phyloP scores from a whole-genome alignment of 2,113 vertebrate genomes.

The Saccopteryx leptura region DNA sequence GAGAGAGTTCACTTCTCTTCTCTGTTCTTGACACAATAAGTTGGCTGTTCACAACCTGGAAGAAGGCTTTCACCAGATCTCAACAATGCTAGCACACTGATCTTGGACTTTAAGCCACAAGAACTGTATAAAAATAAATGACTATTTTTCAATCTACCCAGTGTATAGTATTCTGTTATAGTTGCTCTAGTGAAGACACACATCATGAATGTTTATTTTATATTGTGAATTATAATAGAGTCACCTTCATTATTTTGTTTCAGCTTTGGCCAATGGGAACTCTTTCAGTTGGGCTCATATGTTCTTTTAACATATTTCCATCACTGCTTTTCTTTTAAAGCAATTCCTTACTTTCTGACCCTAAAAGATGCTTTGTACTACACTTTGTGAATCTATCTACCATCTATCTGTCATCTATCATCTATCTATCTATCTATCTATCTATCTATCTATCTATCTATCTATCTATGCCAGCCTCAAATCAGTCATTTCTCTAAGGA shows the following conservation, averaged over 20 bases:
- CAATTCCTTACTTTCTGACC: neutral
- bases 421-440: too few relatives aligned
- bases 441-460: too few relatives aligned
- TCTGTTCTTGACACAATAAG: neutral
- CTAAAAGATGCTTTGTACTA: neutral
- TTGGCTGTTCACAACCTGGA: rapidly evolving
- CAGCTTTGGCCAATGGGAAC: rapidly evolving
- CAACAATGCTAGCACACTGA: rapidly evolving
- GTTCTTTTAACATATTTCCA: too few relatives aligned
- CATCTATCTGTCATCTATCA: too few relatives aligned
- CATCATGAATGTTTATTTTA: neutral
- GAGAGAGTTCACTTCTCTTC: too few relatives aligned
- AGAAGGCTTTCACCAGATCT: neutral
- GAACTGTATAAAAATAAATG: neutral
- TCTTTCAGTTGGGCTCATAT: neutral
- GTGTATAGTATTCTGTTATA: rapidly evolving
- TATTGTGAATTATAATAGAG: neutral
- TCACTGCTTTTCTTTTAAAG: neutral
- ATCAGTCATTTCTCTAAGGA: neutral
- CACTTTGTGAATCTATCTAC: neutral
- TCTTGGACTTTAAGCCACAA: neutral
- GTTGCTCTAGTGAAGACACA: neutral
- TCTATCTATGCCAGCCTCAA: neutral
- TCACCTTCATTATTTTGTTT: neutral
- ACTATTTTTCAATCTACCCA: rapidly evolving